Percentiles rank a stretch among this genome's conserved stretches.
Evolutionary conservation across 2,113 vertebrate genomes (phyloP).

Genomic region (Calypte anna): DNA sequence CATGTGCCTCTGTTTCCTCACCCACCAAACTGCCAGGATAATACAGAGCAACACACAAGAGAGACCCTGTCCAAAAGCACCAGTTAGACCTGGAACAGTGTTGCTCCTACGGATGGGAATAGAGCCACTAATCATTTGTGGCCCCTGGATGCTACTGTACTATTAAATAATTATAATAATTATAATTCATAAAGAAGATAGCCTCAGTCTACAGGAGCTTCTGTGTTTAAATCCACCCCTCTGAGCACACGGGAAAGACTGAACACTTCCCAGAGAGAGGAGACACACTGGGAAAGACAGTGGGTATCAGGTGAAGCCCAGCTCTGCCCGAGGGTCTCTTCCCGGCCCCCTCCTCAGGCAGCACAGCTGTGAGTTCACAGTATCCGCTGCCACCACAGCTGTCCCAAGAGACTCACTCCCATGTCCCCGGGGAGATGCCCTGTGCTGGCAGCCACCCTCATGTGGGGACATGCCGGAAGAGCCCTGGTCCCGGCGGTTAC

Average conservation of each 20-base stretch:
- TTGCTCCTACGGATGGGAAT: not conserved
- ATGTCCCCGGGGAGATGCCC: not conserved
- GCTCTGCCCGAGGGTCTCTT: not conserved
- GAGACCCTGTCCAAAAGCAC: not conserved
- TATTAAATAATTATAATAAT: conserved; percentile 35
- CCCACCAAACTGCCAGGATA: not conserved
- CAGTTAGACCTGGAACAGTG: not conserved
- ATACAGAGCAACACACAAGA: accelerated
- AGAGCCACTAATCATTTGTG: conserved; percentile 13
- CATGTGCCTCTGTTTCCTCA: not conserved
- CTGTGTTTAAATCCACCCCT: not conserved
- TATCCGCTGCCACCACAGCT: accelerated
- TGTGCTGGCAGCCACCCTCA: not conserved
- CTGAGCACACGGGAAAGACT: not conserved
- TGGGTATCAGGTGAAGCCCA: accelerated
- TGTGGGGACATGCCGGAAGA: not conserved
- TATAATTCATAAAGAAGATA: conserved; percentile 24
- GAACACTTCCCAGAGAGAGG: not conserved
- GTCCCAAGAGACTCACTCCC: not conserved
- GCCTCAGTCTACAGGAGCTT: conserved; percentile 27
- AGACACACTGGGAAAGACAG: accelerated
- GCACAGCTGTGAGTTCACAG: accelerated
- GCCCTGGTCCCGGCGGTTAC: not conserved
- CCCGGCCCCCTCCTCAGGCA: accelerated
- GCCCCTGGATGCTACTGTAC: conserved; percentile 19